Evolutionary conservation across 2,113 vertebrate species (phyloP).

Genomic region (Herpetotheres cachinnans): DNA sequence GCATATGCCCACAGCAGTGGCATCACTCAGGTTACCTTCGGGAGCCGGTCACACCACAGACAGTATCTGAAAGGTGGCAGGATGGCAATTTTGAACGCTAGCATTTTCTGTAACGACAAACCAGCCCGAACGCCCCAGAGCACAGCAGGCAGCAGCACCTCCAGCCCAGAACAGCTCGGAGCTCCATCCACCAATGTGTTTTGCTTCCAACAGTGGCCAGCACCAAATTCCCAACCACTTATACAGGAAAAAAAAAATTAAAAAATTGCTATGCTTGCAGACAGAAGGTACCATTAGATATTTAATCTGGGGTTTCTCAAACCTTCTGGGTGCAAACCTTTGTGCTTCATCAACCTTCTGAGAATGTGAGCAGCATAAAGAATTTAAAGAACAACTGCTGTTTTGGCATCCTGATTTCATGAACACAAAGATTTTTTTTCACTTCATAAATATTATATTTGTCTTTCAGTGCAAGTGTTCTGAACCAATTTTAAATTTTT

Average conservation of each 20-base stretch:
- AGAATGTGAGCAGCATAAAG: neutral
- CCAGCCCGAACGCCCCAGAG: rapidly evolving
- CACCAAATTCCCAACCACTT: neutral
- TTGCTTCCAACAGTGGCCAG: neutral
- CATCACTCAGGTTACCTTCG: rapidly evolving
- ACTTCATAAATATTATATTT: neutral
- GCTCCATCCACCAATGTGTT: neutral
- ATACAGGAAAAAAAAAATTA: neutral
- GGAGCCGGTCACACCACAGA: neutral
- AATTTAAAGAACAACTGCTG: neutral
- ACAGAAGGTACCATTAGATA: neutral
- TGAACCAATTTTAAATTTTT: neutral
- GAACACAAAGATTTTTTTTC: neutral
- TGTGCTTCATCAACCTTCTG: neutral
- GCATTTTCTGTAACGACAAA: rapidly evolving
- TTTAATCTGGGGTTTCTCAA: neutral
- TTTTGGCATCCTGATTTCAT: neutral
- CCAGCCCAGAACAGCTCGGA: neutral
- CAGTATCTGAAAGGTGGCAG: too few species aligned
- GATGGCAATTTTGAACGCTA: too few species aligned
- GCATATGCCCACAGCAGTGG: rapidly evolving
- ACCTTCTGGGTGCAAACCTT: neutral
- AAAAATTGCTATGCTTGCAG: neutral
- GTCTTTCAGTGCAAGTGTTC: neutral
- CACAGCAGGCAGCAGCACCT: neutral